These are phyloP conservation scores for Lycocerus yunnanus DNA, from an alignment of 2,888 invertebrate genomes.

Conservation along the genomic window DNA sequence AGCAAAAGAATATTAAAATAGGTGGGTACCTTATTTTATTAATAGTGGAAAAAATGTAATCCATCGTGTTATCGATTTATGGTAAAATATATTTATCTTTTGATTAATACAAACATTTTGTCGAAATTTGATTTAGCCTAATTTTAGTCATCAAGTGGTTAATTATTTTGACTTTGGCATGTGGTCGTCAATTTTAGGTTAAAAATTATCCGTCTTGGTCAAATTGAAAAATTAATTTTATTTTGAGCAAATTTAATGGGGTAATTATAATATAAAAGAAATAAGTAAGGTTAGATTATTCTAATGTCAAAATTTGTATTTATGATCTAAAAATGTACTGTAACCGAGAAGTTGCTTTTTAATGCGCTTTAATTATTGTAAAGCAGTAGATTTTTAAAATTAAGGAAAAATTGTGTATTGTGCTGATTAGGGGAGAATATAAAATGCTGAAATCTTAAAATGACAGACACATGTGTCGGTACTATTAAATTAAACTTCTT, in stretches of 20 bases:
- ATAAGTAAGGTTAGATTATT: not conserved
- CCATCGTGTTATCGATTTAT: not conserved
- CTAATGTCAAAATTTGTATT: no score
- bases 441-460: constrained; percentile 52
- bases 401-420: not conserved
- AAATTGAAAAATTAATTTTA: no score
- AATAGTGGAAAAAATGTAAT: not conserved
- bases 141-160: no score
- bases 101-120: not conserved
- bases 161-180: no score
- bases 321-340: no score
- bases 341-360: no score
- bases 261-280: no score
- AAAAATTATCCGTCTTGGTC: no score
- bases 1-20: not conserved
- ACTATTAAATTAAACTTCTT: constrained; percentile 57
- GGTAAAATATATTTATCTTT: not conserved
- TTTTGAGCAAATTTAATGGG: no score
- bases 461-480: constrained; percentile 57
- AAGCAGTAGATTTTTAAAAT: not conserved
- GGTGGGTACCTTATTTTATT: not conserved
- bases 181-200: no score
- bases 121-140: no score
- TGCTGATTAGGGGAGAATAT: constrained; percentile 48
- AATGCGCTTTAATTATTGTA: no score